Evolutionary conservation across 2,888 invertebrate species (phyloP).

Genomic region (Caenorhabditis sp.): DNA sequence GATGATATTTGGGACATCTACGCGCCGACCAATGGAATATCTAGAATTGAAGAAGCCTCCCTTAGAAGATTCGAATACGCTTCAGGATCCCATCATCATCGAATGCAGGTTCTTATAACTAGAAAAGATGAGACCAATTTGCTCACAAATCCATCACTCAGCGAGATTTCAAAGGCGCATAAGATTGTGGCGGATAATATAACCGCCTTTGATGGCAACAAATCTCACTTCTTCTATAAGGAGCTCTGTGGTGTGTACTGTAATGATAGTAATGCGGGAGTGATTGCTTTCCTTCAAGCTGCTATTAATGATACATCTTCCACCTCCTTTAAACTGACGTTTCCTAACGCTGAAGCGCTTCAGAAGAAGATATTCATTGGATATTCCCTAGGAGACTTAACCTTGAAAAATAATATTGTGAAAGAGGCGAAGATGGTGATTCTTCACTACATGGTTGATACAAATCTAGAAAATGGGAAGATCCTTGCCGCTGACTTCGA

Average conservation of each 20-base stretch:
- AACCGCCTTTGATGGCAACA: slow-evolving; percentile 40
- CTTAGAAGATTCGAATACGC: slow-evolving; percentile 64
- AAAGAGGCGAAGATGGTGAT: slow-evolving; percentile 56
- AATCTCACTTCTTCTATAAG: slow-evolving; percentile 45
- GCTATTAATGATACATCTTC: slow-evolving; percentile 30
- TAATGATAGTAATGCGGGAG: slow-evolving; percentile 66
- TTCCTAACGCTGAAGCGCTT: slow-evolving; percentile 62
- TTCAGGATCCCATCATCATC: slow-evolving; percentile 64
- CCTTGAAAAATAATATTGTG: slow-evolving; percentile 43
- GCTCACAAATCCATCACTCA: slow-evolving; percentile 47
- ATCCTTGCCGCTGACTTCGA: slow-evolving; percentile 58
- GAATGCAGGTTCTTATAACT: slow-evolving; percentile 67
- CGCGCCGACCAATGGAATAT: slow-evolving; percentile 63
- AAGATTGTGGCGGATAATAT: slow-evolving; percentile 53
- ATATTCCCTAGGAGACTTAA: slow-evolving; percentile 54
- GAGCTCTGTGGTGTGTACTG: slow-evolving; percentile 67
- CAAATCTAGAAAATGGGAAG: slow-evolving; percentile 48
- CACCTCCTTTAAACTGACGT: slow-evolving; percentile 51
- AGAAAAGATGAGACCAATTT: slow-evolving; percentile 62
- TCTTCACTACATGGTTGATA: slow-evolving; percentile 68
- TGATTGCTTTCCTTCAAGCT: slow-evolving; percentile 61
- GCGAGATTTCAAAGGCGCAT: slow-evolving; percentile 55
- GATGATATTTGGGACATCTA: slow-evolving; percentile 71
- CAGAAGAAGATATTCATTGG: slow-evolving; percentile 55
- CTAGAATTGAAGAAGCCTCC: slow-evolving; percentile 62